Percentiles rank a stretch among this genome's conserved stretches.
phyloP scores from a whole-genome alignment of 1,140 invertebrate species.

The Drosophila ananassae region DNA sequence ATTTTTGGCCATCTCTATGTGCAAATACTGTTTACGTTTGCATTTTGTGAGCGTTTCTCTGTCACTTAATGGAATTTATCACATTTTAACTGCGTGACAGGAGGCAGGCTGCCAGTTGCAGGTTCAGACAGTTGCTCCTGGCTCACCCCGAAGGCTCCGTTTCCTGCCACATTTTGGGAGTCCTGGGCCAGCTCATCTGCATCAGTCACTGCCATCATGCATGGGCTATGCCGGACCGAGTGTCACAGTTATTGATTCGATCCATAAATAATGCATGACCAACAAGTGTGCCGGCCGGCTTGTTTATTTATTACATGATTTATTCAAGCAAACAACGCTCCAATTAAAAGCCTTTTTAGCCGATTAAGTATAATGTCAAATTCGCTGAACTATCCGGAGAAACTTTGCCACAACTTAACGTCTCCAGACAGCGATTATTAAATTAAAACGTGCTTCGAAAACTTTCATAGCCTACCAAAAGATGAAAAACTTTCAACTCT shows the following conservation, averaged over 20 bases:
- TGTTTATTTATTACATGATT: slow-evolving; percentile 75
- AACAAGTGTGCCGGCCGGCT: slow-evolving; percentile 62
- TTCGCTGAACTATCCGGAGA: slow-evolving; percentile 33
- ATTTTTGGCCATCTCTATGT: slow-evolving; percentile 28
- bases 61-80: slow-evolving; percentile 81
- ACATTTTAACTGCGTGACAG: slow-evolving; percentile 80
- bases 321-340: slow-evolving; percentile 41
- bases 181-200: slow-evolving; percentile 26
- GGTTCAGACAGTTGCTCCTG: slow-evolving; percentile 31
- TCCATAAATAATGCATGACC: slow-evolving; percentile 71
- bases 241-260: slow-evolving; percentile 73
- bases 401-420: slow-evolving; percentile 63
- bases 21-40: slow-evolving; percentile 40
- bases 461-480: slow-evolving; percentile 42
- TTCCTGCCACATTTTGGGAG: slow-evolving; percentile 44
- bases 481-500: slow-evolving; percentile 51
- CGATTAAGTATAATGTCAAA: slow-evolving; percentile 64
- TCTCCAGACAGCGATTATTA: slow-evolving; percentile 69
- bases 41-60: slow-evolving; percentile 54
- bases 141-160: slow-evolving; percentile 7
- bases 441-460: slow-evolving; percentile 74
- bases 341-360: slow-evolving; percentile 43
- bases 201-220: slow-evolving; percentile 60
- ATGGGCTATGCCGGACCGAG: slow-evolving; percentile 67
- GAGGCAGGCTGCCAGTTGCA: slow-evolving; percentile 59